Percentiles rank a stretch among this genome's conserved stretches.
These are phyloP conservation scores for Drosophila picticornis DNA, from an alignment of 2,888 invertebrate species.

Conservation along the genomic window DNA sequence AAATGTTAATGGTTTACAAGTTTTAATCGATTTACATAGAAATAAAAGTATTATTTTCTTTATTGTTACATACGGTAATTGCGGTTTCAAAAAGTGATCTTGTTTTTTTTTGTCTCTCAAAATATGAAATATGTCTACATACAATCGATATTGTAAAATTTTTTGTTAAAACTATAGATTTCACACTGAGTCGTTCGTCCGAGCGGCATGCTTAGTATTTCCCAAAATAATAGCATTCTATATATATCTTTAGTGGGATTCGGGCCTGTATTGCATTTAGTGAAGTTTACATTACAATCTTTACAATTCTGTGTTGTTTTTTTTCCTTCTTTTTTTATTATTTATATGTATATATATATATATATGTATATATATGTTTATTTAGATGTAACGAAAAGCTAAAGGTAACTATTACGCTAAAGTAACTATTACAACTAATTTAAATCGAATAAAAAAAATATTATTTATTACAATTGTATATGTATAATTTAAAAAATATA, in stretches of 20 bases:
- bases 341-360: constrained; percentile 33
- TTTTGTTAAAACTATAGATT: constrained; percentile 41
- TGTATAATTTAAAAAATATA: not conserved
- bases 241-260: constrained; percentile 13
- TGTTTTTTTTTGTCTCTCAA: constrained; percentile 10
- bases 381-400: constrained; percentile 65
- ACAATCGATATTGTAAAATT: constrained; percentile 31
- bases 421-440: constrained; percentile 68
- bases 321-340: not conserved
- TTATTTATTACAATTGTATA: constrained; percentile 16
- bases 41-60: constrained; percentile 6
- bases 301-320: not conserved
- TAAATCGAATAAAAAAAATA: constrained; percentile 54
- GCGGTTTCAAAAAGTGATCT: constrained; percentile 52
- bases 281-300: constrained; percentile 14
- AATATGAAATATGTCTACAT: constrained; percentile 28
- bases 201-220: not conserved
- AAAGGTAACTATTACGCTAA: constrained; percentile 69
- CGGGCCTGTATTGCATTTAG: constrained; percentile 4
- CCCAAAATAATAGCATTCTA: not conserved
- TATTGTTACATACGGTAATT: constrained; percentile 29
- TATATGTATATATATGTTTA: too few species aligned
- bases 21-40: constrained; percentile 12
- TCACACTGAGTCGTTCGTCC: constrained; percentile 31
- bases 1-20: constrained; percentile 8